A percentile compares a stretch with the other conserved stretches of the same genome.
These are phyloP conservation scores for Amitus sp. DNA, from an alignment of 2,888 invertebrate genomes.

Conservation along the genomic window DNA sequence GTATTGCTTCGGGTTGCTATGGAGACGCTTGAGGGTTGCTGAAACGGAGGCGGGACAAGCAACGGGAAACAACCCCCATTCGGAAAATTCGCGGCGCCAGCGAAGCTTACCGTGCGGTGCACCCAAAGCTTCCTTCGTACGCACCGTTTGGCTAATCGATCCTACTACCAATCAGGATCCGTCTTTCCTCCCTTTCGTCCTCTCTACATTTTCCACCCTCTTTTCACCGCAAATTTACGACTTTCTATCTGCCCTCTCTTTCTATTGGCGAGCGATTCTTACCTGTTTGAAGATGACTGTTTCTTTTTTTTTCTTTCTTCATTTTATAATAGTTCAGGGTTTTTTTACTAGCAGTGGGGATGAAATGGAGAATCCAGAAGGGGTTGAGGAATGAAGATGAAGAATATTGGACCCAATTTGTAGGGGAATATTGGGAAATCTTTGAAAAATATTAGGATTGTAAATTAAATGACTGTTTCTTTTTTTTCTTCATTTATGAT, in stretches of 20 bases:
- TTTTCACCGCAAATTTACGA: slow-evolving; percentile 15
- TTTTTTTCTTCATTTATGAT: too few species aligned
- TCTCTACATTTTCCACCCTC: slow-evolving; percentile 12
- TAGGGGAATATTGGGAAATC: too few species aligned
- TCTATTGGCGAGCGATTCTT: slow-evolving; percentile 24
- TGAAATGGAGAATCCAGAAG: too few species aligned
- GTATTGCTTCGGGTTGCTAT: slow-evolving; percentile 64
- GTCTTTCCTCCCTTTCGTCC: slow-evolving; percentile 42
- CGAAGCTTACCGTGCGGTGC: slow-evolving; percentile 47
- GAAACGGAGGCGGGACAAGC: slow-evolving; percentile 51
- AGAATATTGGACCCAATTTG: too few species aligned
- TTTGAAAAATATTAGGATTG: too few species aligned
- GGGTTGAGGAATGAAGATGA: too few species aligned
- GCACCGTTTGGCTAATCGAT: slow-evolving; percentile 57
- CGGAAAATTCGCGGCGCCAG: slow-evolving; percentile 62
- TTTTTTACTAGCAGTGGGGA: too few species aligned
- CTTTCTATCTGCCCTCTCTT: slow-evolving; percentile 21
- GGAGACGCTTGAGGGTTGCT: slow-evolving; percentile 56
- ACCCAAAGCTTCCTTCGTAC: slow-evolving; percentile 36
- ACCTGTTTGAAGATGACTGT: slow-evolving; percentile 23
- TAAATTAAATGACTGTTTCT: too few species aligned
- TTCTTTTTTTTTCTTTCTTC: slow-evolving; percentile 30
- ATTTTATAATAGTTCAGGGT: too few species aligned
- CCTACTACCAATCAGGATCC: slow-evolving; percentile 62
- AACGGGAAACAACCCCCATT: slow-evolving; percentile 61